Evolutionary conservation across 2,888 invertebrate genomes (phyloP).

Genomic region (Ormyrus thymus): DNA sequence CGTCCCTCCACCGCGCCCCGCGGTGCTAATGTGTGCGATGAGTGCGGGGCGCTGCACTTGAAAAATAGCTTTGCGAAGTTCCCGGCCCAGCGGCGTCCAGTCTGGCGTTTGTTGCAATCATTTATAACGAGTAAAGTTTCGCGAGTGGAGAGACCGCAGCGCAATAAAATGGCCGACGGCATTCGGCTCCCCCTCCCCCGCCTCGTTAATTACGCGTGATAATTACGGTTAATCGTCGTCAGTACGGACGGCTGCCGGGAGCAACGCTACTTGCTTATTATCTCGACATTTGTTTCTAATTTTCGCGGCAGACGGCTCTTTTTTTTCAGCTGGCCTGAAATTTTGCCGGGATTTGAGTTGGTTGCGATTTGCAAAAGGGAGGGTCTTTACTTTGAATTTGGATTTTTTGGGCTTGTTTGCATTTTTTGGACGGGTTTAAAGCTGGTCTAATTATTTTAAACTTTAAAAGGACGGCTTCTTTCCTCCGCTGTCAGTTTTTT

Average conservation of each 20-base stretch:
- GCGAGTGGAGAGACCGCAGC: conserved; percentile 15
- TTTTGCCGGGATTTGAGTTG: too few relatives aligned
- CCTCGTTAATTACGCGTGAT: conserved; percentile 55
- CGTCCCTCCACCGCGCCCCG: too few relatives aligned
- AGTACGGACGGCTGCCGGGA: background rate
- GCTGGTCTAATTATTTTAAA: too few relatives aligned
- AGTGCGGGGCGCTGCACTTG: conserved; percentile 34
- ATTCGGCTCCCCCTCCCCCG: background rate
- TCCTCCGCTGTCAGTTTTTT: too few relatives aligned
- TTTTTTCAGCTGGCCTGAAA: background rate
- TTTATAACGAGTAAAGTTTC: conserved; percentile 70
- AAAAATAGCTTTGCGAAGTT: conserved; percentile 53
- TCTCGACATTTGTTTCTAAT: conserved; percentile 23
- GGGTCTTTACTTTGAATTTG: too few relatives aligned
- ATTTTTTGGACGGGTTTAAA: too few relatives aligned
- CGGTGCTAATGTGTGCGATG: background rate
- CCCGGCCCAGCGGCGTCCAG: background rate
- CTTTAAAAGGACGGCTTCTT: too few relatives aligned
- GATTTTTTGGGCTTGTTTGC: too few relatives aligned
- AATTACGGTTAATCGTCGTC: conserved; percentile 54
- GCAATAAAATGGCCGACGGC: conserved; percentile 42
- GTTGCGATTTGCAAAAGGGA: too few relatives aligned
- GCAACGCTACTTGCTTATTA: conserved; percentile 16
- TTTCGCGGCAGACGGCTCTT: background rate
- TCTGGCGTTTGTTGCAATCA: conserved; percentile 64